phyloP scores from a whole-genome alignment of 1,140 invertebrate species.

The Odontomachus brunneus region DNA sequence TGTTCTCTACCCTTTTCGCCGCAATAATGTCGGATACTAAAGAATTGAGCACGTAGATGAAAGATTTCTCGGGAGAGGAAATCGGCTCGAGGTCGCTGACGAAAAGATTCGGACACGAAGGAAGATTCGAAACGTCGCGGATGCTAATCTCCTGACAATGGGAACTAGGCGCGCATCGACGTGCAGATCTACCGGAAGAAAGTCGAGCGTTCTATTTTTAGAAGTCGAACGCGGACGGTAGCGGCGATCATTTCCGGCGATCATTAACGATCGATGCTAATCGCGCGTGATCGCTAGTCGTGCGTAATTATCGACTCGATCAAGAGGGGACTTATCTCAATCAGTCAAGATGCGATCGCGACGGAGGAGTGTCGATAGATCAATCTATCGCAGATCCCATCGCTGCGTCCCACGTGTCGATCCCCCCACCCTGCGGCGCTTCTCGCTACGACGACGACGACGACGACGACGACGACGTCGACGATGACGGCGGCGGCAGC shows the following conservation, averaged over 20 bases:
- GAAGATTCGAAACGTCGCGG: no score
- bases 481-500: neutral
- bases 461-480: no score
- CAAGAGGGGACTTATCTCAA: constrained; percentile 13
- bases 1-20: neutral
- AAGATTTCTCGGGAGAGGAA: no score
- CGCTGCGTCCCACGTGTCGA: constrained; percentile 6
- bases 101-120: no score
- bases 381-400: constrained; percentile 1
- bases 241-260: neutral
- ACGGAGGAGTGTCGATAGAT: constrained; percentile 36
- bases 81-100: no score
- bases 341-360: constrained; percentile 30
- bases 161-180: no score
- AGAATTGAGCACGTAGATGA: no score
- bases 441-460: no score
- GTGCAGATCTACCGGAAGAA: neutral
- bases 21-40: neutral
- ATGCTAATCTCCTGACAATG: no score
- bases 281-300: constrained; percentile 6
- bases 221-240: neutral
- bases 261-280: constrained; percentile 31
- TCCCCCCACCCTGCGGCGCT: neutral
- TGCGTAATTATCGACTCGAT: constrained; percentile 31
- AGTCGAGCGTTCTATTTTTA: constrained; percentile 7